phyloP scores from a whole-genome alignment of 1,140 invertebrate genomes.

The Saccostrea cuccullata region DNA sequence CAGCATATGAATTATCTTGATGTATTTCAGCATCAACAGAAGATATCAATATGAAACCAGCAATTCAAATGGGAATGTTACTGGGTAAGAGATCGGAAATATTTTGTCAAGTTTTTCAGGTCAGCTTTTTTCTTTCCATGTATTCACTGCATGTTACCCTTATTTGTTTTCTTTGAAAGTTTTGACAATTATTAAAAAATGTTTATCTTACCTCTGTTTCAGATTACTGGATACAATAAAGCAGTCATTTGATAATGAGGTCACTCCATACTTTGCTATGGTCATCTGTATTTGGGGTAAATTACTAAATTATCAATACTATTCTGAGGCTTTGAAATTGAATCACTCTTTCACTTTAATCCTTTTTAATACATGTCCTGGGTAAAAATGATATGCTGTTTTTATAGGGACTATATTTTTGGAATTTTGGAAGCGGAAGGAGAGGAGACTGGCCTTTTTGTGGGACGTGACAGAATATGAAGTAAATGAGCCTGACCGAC shows the following conservation, averaged over 20 bases:
- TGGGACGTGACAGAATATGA: constrained; percentile 80
- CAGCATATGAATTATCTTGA: neutral
- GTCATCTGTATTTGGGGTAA: constrained; percentile 80
- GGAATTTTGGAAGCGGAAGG: constrained; percentile 79
- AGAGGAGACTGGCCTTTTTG: constrained; percentile 76
- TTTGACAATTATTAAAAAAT: neutral
- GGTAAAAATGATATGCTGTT: neutral
- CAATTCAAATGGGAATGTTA: neutral
- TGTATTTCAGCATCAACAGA: neutral
- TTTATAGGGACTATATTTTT: constrained; percentile 79
- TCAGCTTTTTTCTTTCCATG: neutral
- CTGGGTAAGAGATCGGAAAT: neutral
- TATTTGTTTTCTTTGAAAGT: neutral
- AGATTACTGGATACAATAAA: constrained; percentile 66
- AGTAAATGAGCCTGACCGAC: constrained; percentile 77
- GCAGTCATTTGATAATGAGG: constrained; percentile 76
- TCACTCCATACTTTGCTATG: constrained; percentile 78
- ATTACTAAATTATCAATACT: neutral
- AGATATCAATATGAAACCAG: constrained; percentile 1
- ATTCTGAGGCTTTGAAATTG: neutral
- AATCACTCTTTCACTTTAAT: neutral
- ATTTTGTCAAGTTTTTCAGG: neutral
- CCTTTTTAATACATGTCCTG: neutral
- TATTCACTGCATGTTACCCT: no score
- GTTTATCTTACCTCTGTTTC: constrained; percentile 40